Conservation (phyloP, 2,797 vertebrate genomes). For the Hoplostethus mediterraneus region DNA sequence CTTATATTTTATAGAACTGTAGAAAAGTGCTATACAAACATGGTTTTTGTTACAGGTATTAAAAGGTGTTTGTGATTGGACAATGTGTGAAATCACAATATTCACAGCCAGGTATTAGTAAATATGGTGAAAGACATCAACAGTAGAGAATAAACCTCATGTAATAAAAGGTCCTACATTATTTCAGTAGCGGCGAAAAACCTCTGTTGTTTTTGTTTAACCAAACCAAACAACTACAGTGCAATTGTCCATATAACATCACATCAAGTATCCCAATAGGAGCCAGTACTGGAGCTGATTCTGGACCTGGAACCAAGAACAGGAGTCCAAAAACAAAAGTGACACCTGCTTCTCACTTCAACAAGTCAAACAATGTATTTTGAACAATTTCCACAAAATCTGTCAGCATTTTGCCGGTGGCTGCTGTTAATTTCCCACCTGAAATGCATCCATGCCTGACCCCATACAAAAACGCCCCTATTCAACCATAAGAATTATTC, state of each 20-base stretch:
- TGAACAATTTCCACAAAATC: not conserved
- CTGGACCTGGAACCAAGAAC: slow-evolving; percentile 10
- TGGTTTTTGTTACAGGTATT: too few species aligned
- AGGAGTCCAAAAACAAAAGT: not conserved
- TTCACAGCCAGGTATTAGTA: not conserved
- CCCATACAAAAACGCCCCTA: not conserved
- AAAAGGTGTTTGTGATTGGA: not conserved
- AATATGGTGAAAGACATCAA: not conserved
- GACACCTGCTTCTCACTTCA: not conserved
- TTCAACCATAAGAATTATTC: not conserved
- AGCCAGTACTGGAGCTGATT: not conserved
- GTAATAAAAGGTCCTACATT: too few species aligned
- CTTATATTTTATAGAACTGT: too few species aligned
- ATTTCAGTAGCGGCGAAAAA: too few species aligned
- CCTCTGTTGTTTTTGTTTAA: too few species aligned
- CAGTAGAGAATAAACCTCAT: not conserved
- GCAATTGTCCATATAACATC: not conserved
- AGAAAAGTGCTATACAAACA: too few species aligned
- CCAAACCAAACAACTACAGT: not conserved
- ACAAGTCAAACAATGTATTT: not conserved
- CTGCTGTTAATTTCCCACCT: slow-evolving; percentile 9
- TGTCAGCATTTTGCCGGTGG: not conserved
- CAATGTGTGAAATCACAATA: too few species aligned
- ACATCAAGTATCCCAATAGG: not conserved
- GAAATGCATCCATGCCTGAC: not conserved